Conservation (phyloP, 2,113 vertebrate genomes). For the Collichthys lucidus region DNA sequence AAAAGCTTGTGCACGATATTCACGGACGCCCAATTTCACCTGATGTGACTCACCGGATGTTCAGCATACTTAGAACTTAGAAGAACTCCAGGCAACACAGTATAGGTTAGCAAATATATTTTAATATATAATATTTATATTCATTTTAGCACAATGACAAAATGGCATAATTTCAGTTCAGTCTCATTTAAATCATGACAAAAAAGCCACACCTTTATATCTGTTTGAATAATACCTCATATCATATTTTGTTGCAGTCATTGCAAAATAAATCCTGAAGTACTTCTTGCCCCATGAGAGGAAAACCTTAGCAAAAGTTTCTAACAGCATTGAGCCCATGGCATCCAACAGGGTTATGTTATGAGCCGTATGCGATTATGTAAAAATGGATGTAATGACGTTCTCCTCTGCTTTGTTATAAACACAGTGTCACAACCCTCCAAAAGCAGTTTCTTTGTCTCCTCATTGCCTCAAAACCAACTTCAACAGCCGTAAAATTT, state of each 20-base stretch:
- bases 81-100: constrained; percentile 15
- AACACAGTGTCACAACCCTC: constrained; percentile 14
- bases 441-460: neutral
- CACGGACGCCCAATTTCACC: neutral
- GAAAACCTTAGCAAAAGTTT: constrained; percentile 59
- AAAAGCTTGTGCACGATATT: constrained; percentile 15
- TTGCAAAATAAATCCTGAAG: constrained; percentile 71
- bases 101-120: constrained; percentile 88
- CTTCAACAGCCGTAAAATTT: neutral
- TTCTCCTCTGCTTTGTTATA: neutral
- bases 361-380: constrained; percentile 24
- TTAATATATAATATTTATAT: constrained; percentile 88
- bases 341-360: constrained; percentile 43
- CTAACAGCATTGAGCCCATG: constrained; percentile 75
- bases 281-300: constrained; percentile 56
- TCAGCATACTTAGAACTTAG: constrained; percentile 16
- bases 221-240: constrained; percentile 61
- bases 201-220: constrained; percentile 77
- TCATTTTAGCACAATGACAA: constrained; percentile 88
- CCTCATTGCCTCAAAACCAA: neutral
- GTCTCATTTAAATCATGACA: constrained; percentile 83
- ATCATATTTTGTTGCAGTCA: constrained; percentile 62
- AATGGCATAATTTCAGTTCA: constrained; percentile 83
- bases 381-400: constrained; percentile 7
- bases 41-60: constrained; percentile 2